Evolutionary conservation across 2,888 invertebrate species (phyloP).

Genomic region (Ecliptopera silaceata): DNA sequence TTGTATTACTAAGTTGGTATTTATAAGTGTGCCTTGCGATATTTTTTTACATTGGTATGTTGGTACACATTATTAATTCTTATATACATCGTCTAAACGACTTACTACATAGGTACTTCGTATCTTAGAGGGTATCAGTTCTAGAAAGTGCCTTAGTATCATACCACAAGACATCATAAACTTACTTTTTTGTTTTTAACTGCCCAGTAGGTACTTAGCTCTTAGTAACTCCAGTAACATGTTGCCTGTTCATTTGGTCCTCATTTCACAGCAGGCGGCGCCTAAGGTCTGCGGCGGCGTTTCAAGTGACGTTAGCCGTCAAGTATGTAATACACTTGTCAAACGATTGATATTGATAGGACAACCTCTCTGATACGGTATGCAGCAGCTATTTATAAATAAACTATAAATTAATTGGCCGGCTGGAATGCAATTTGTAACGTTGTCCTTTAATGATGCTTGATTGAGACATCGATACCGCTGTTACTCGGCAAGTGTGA

Average conservation of each 20-base stretch:
- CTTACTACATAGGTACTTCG: too few species aligned
- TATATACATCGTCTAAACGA: too few species aligned
- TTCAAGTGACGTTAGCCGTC: constrained; percentile 39
- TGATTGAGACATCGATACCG: constrained; percentile 50
- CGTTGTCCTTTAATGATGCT: constrained; percentile 50
- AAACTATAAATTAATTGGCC: constrained; percentile 54
- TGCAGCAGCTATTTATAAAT: constrained; percentile 48
- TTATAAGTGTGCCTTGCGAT: too few species aligned
- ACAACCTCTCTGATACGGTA: constrained; percentile 45
- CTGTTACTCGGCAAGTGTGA: constrained; percentile 27
- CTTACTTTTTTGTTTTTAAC: too few species aligned
- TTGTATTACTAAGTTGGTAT: too few species aligned
- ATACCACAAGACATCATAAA: too few species aligned
- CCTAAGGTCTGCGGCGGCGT: constrained; percentile 33
- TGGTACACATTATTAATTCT: too few species aligned
- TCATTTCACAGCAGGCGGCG: constrained; percentile 30
- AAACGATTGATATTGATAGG: constrained; percentile 60
- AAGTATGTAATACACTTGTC: constrained; percentile 53
- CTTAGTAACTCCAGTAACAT: constrained; percentile 19
- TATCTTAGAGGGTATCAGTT: too few species aligned
- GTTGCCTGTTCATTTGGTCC: constrained; percentile 23
- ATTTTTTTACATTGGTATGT: too few species aligned
- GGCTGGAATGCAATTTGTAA: constrained; percentile 53
- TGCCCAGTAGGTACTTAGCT: too few species aligned
- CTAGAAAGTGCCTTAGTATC: too few species aligned